Evolutionary conservation across 2,797 vertebrate genomes (phyloP), one percentile per base, ranked within the genome.

Genomic region (Sebastes elongatus): DNA sequence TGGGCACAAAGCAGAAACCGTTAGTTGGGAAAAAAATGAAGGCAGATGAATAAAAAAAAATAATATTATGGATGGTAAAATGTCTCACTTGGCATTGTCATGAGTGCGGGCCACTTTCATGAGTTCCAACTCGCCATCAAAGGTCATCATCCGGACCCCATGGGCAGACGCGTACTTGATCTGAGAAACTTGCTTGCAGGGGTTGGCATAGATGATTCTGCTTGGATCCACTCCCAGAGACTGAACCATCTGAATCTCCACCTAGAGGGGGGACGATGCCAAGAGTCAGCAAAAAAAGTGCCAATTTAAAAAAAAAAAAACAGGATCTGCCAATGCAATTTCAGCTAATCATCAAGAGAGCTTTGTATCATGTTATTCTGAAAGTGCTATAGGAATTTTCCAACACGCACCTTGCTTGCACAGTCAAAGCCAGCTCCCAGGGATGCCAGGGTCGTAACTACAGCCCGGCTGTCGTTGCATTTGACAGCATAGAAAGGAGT

Each of bases 61-160:
- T 2, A 3, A 27, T 14, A 25, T 16, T 4, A 30, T 16, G 5
- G 22, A 25, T 4, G 16, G 5, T 10, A 7, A 60, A 18, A 66
- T 69, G 22, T 89, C 98, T 97, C 93, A 99, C 98, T 99, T 99
- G 85, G 99, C 97, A 90, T 97, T 97, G 23, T 97, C 96, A 82
- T 99, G 98, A 77, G 94, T 96, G 74, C 98, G 96, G 78, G 98
- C 96, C 66, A 99, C 97, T 94, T 99, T 99, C 97, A 97, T 96
- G 81, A 99, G 90, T 63, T 99, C 98, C 66, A 99, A 96, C 85
- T 99, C 98, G 10, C 97, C 99, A 84, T 99, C 99, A 91, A 99
- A 99, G 4, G 99, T 99, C 98, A 99, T 99, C 97, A 98, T 99
- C 93, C 97, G 97, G 73, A 99, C 98, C 16, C 98, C 98, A 3